phyloP scores from a whole-genome alignment of 2,888 invertebrate genomes.

The Escarpia spicata region DNA sequence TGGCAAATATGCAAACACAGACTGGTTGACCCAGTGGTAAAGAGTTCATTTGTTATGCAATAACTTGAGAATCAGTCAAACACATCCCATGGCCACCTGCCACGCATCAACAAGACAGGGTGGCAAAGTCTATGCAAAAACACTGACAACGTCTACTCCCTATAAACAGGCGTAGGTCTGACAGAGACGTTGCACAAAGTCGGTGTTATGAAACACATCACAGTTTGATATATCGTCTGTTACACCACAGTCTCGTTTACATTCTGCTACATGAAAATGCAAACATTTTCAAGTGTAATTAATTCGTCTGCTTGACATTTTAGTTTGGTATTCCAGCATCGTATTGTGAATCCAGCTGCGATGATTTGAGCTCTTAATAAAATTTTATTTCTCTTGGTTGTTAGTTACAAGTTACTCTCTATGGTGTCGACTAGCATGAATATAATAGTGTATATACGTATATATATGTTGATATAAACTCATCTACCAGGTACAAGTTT shows the following conservation, averaged over 20 bases:
- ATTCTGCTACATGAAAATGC: not conserved
- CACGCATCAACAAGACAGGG: not conserved
- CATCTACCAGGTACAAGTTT: not conserved
- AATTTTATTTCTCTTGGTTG: not conserved
- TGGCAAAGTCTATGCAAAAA: slow-evolving; percentile 6
- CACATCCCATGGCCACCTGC: not conserved
- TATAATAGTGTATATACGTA: not conserved
- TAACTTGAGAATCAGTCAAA: not conserved
- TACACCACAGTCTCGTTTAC: not conserved
- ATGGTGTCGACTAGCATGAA: not conserved
- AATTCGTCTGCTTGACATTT: not conserved
- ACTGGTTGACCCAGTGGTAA: not conserved
- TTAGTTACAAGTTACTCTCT: not conserved
- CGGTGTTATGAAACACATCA: not conserved
- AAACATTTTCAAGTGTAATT: not conserved
- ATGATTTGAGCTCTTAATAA: not conserved
- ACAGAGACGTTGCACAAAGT: not conserved
- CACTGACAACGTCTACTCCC: not conserved
- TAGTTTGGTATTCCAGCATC: not conserved
- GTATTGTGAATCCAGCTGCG: not conserved
- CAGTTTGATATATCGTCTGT: not conserved
- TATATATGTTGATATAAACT: too few relatives aligned
- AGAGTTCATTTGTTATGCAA: not conserved
- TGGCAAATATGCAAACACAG: not conserved
- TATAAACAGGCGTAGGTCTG: not conserved